Conservation (phyloP, 2,113 vertebrate genomes). For the Peromyscus californicus region DNA sequence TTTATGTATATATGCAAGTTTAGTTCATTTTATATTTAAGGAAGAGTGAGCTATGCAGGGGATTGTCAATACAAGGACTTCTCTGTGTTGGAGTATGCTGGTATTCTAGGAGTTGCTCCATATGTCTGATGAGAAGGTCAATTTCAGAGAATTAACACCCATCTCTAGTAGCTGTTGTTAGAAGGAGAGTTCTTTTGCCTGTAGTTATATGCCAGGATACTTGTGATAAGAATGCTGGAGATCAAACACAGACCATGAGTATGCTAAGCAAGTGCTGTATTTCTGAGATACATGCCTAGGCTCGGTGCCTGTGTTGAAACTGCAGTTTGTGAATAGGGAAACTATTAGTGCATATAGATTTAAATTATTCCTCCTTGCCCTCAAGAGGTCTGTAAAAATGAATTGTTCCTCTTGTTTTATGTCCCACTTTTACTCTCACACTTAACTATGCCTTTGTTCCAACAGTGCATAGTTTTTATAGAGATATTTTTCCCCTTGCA, state of each 20-base stretch:
- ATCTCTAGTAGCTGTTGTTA: not conserved
- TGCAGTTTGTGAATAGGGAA: not conserved
- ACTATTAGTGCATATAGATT: not conserved
- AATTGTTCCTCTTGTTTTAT: not conserved
- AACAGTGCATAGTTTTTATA: not conserved
- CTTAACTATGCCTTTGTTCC: not conserved
- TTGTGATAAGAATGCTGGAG: not conserved
- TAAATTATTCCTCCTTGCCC: not conserved
- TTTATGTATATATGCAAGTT: not conserved
- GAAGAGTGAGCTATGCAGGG: not conserved
- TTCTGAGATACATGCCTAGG: not conserved
- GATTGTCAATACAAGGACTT: not conserved
- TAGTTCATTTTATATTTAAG: constrained; percentile 38
- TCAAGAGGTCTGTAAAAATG: not conserved
- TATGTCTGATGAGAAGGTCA: not conserved
- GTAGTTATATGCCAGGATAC: not conserved
- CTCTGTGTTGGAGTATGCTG: not conserved
- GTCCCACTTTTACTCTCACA: not conserved
- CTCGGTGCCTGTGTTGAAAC: not conserved
- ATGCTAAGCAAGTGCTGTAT: not conserved
- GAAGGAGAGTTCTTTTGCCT: not conserved
- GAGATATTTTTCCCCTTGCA: not conserved
- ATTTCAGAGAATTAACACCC: not conserved
- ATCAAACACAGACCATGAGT: not conserved
- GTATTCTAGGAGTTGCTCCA: not conserved